Percentiles rank a stretch among this genome's conserved stretches.
Conservation (phyloP, 2,888 invertebrate species). For the Cantharis lateralis region DNA sequence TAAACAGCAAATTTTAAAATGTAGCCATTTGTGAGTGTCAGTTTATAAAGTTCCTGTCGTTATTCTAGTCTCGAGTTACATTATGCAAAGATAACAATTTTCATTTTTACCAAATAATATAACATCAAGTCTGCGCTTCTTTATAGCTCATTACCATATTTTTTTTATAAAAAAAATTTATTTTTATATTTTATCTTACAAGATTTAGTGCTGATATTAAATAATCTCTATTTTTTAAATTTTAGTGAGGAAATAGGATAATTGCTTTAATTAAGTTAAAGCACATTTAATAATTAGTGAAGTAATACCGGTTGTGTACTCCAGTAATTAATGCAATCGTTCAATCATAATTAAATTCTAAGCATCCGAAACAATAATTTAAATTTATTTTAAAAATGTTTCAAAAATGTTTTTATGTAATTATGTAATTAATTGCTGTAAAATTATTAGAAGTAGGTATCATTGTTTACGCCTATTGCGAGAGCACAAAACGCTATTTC, state of each 20-base stretch:
- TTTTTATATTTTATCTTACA: neutral
- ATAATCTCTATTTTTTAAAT: neutral
- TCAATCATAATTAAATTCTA: neutral
- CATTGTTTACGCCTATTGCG: neutral
- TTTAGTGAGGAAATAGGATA: neutral
- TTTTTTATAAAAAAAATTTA: neutral
- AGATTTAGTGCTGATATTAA: neutral
- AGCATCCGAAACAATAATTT: neutral
- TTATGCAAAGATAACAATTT: neutral
- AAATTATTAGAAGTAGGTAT: neutral
- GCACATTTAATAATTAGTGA: neutral
- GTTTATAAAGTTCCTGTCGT: neutral
- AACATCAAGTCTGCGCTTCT: neutral
- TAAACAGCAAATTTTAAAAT: neutral
- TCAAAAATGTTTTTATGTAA: neutral
- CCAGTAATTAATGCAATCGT: neutral
- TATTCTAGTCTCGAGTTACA: neutral
- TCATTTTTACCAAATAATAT: neutral
- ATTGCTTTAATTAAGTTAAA: neutral
- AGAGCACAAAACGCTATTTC: neutral
- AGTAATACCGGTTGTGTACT: neutral
- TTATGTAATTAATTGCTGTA: neutral
- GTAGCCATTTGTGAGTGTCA: neutral
- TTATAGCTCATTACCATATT: neutral
- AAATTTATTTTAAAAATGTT: neutral